Conservation (phyloP, 2,888 invertebrate genomes). For the Pasiphila rectangulata region DNA sequence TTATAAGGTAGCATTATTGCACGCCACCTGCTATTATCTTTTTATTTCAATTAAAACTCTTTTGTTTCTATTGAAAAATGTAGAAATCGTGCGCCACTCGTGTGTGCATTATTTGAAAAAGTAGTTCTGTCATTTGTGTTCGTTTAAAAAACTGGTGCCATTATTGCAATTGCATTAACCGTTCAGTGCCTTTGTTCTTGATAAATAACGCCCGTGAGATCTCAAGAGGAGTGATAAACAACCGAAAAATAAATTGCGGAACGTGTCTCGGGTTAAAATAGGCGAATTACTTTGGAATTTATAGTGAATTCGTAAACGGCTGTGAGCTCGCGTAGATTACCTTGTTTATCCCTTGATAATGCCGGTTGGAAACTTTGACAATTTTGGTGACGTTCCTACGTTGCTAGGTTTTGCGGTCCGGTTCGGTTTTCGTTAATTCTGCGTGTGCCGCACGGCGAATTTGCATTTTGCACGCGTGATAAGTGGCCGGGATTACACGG, state of each 20-base stretch:
- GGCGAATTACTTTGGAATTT: constrained; percentile 36
- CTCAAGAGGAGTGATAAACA: constrained; percentile 29
- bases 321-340: constrained; percentile 47
- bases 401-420: constrained; percentile 45
- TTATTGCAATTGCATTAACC: constrained; percentile 6
- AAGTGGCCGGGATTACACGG: constrained; percentile 78
- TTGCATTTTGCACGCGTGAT: constrained; percentile 82
- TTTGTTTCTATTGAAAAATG: constrained; percentile 12
- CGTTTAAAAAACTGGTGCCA: not conserved
- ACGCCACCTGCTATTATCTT: constrained; percentile 13
- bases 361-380: constrained; percentile 70
- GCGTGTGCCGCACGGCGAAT: constrained; percentile 68
- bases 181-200: constrained; percentile 7
- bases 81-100: constrained; percentile 3
- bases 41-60: constrained; percentile 11
- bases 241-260: constrained; percentile 35
- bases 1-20: constrained; percentile 16
- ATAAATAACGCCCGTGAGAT: constrained; percentile 14
- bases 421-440: constrained; percentile 69
- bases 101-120: not conserved
- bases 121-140: constrained; percentile 2
- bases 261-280: constrained; percentile 37
- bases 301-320: constrained; percentile 34
- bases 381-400: constrained; percentile 69
- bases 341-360: constrained; percentile 62